These are phyloP conservation scores for Nerophis ophidion DNA, from an alignment of 2,113 vertebrate genomes.

Conservation along the genomic window DNA sequence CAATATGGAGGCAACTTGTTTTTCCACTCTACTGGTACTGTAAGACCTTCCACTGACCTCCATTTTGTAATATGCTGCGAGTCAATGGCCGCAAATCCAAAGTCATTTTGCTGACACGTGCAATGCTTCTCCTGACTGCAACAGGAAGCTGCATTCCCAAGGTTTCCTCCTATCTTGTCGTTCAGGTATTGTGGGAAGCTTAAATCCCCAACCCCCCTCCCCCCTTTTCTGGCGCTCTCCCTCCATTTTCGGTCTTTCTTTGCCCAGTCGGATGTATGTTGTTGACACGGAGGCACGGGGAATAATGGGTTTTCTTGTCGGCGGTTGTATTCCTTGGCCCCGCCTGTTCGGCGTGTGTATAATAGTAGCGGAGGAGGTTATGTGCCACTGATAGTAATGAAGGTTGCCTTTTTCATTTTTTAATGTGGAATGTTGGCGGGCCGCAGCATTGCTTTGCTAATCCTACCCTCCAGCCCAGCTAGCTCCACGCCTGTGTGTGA, in stretches of 20 bases:
- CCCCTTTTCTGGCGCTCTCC: slow-evolving; percentile 30
- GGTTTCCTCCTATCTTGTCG: slow-evolving; percentile 54
- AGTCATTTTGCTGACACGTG: slow-evolving; percentile 32
- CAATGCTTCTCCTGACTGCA: slow-evolving; percentile 13
- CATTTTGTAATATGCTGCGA: slow-evolving; percentile 34
- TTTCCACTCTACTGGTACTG: too few relatives aligned
- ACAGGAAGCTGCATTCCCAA: slow-evolving; percentile 41
- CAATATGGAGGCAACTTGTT: too few relatives aligned
- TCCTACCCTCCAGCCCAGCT: slow-evolving; percentile 69
- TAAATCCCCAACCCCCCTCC: slow-evolving; percentile 45
- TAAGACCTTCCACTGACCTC: neutral
- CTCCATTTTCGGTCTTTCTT: slow-evolving; percentile 38
- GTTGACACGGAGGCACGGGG: slow-evolving; percentile 66
- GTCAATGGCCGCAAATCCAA: neutral
- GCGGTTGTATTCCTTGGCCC: slow-evolving; percentile 65
- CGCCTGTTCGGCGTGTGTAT: slow-evolving; percentile 62
- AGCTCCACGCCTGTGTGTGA: slow-evolving; percentile 58
- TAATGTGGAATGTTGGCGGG: slow-evolving; percentile 75
- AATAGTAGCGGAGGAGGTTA: slow-evolving; percentile 62
- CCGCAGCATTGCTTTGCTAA: slow-evolving; percentile 65
- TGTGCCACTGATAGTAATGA: slow-evolving; percentile 75
- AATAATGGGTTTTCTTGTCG: slow-evolving; percentile 71
- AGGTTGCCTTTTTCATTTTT: slow-evolving; percentile 71
- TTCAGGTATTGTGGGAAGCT: slow-evolving; percentile 61
- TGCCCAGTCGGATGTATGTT: slow-evolving; percentile 58